These are phyloP conservation scores for Cyclophora albipunctata DNA, from an alignment of 2,888 invertebrate species.

Conservation along the genomic window DNA sequence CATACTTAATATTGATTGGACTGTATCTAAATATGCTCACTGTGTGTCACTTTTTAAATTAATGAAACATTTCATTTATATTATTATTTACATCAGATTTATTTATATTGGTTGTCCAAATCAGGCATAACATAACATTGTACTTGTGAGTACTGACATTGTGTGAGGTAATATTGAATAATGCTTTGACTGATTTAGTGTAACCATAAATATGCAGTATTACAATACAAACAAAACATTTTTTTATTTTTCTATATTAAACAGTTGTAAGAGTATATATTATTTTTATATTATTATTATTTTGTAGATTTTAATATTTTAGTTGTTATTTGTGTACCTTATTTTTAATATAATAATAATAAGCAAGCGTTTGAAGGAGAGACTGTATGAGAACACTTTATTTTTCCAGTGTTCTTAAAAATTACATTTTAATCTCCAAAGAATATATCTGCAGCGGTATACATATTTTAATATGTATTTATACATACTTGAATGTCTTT, in stretches of 20 bases:
- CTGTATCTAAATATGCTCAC: constrained; percentile 46
- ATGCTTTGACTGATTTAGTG: constrained; percentile 70
- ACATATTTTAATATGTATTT: constrained; percentile 23
- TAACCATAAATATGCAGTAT: constrained; percentile 69
- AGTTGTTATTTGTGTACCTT: constrained; percentile 32
- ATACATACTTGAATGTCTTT: constrained; percentile 19
- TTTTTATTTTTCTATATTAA: constrained; percentile 64
- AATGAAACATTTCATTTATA: constrained; percentile 6
- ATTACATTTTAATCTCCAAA: constrained; percentile 20
- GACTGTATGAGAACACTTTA: constrained; percentile 27
- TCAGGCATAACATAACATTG: not conserved
- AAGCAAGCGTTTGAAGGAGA: constrained; percentile 44
- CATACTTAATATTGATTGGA: constrained; percentile 32
- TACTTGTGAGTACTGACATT: not conserved
- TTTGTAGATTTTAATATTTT: constrained; percentile 44
- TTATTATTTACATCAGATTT: constrained; percentile 1
- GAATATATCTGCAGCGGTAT: constrained; percentile 18
- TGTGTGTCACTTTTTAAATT: constrained; percentile 30
- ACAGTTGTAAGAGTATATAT: constrained; percentile 54
- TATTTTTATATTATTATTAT: constrained; percentile 62
- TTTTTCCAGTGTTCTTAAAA: constrained; percentile 20
- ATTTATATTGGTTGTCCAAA: constrained; percentile 11
- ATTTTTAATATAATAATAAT: constrained; percentile 25
- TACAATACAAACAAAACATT: constrained; percentile 62
- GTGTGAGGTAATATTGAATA: constrained; percentile 34